Evolutionary conservation across 1,140 invertebrate genomes (phyloP).

Genomic region (Charaxes varanes): DNA sequence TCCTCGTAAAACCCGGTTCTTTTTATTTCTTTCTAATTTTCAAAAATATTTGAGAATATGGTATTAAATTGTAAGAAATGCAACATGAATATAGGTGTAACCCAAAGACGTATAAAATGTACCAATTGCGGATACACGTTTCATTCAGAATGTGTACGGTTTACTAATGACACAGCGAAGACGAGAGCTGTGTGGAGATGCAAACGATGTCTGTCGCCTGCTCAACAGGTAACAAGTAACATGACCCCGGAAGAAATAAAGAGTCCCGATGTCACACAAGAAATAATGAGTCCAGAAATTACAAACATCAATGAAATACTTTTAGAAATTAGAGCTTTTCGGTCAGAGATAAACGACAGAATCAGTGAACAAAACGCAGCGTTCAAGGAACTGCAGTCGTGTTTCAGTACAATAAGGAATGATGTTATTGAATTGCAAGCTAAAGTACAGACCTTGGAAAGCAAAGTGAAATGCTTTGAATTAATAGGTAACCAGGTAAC

Average conservation of each 20-base stretch:
- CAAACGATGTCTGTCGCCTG: neutral
- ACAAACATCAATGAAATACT: neutral
- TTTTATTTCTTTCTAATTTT: too few relatives aligned
- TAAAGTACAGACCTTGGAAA: too few relatives aligned
- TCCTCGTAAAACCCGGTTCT: too few relatives aligned
- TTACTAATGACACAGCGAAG: neutral
- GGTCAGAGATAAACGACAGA: neutral
- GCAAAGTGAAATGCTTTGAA: too few relatives aligned
- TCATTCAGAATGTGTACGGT: neutral
- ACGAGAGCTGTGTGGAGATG: neutral
- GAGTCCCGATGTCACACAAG: too few relatives aligned
- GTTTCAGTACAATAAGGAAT: too few relatives aligned
- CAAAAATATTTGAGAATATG: too few relatives aligned
- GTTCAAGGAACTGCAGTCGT: too few relatives aligned
- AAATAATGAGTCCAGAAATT: too few relatives aligned
- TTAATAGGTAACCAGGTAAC: too few relatives aligned
- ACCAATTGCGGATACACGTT: neutral
- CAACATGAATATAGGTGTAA: neutral
- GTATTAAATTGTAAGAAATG: neutral
- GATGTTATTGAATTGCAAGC: too few relatives aligned
- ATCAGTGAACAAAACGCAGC: too few relatives aligned
- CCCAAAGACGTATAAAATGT: neutral
- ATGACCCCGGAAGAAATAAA: neutral
- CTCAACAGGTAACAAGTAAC: neutral
- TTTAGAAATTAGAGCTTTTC: neutral